These are phyloP conservation scores for Scrobipalpa atriplicella DNA, from an alignment of 2,888 invertebrate species.

Conservation along the genomic window DNA sequence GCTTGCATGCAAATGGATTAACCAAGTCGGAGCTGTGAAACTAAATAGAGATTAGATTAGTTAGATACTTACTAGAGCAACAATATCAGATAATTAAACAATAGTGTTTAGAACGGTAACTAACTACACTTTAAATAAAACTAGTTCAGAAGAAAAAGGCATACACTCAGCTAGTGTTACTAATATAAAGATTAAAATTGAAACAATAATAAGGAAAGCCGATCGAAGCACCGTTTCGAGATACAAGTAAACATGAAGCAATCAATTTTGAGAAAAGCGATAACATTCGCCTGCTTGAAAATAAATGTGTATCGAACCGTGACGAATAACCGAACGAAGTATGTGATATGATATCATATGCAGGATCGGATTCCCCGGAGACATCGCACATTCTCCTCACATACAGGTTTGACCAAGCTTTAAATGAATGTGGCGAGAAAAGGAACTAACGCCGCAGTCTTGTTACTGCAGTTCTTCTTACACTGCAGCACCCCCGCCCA, in stretches of 20 bases:
- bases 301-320: background rate
- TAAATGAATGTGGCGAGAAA: too few relatives aligned
- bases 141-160: slow-evolving; percentile 21
- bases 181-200: background rate
- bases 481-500: too few relatives aligned
- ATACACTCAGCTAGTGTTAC: background rate
- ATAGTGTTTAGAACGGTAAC: slow-evolving; percentile 13
- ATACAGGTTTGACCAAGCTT: background rate
- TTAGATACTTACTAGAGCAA: slow-evolving; percentile 9
- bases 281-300: background rate
- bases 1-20: slow-evolving; percentile 28
- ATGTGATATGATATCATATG: slow-evolving; percentile 4
- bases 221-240: slow-evolving; percentile 2
- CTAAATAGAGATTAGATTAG: slow-evolving; percentile 9
- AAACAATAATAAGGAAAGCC: background rate
- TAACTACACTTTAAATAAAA: slow-evolving; percentile 8
- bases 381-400: slow-evolving; percentile 45
- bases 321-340: background rate
- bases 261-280: background rate
- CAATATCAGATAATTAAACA: slow-evolving; percentile 20
- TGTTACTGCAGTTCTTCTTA: too few relatives aligned
- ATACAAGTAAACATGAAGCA: too few relatives aligned
- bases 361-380: slow-evolving; percentile 24
- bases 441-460: too few relatives aligned
- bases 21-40: background rate